phyloP scores from a whole-genome alignment of 2,113 vertebrate genomes.

The Poeciliopsis turrubarensis region DNA sequence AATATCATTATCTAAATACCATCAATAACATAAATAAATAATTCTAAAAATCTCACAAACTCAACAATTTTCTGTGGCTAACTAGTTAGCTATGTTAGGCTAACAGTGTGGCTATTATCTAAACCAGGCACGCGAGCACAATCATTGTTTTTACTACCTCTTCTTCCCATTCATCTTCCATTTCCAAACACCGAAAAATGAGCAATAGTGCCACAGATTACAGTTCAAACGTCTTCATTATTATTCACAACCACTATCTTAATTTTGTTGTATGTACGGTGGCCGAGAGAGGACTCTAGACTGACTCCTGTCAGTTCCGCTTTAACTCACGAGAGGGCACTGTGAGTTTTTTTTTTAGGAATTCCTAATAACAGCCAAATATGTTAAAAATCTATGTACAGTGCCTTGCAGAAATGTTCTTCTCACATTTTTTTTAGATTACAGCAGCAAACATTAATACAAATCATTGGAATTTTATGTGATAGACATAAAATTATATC shows the following conservation, averaged over 20 bases:
- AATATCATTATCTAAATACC: neutral
- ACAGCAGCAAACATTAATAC: neutral
- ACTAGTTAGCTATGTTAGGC: conserved; percentile 8
- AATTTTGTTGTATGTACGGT: conserved; percentile 48
- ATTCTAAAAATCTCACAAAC: neutral
- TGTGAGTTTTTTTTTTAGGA: conserved; percentile 48
- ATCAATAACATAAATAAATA: neutral
- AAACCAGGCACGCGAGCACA: neutral
- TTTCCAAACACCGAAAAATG: conserved; percentile 18
- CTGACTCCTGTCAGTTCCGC: conserved; percentile 11
- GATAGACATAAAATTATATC: neutral
- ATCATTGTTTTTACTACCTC: conserved; percentile 60
- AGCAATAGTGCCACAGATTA: neutral
- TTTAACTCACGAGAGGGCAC: conserved; percentile 29
- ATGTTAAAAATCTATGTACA: no score
- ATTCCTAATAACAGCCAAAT: no score
- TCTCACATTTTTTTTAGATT: neutral
- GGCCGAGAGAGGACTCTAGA: conserved; percentile 21
- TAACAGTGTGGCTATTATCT: neutral
- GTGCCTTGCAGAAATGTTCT: neutral
- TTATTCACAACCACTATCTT: no score
- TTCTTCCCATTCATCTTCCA: conserved; percentile 83
- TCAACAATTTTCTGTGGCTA: neutral
- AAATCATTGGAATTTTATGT: neutral
- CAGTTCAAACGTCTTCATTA: neutral